Conservation (phyloP, 2,888 invertebrate genomes). For the Drosophila planitibia region DNA sequence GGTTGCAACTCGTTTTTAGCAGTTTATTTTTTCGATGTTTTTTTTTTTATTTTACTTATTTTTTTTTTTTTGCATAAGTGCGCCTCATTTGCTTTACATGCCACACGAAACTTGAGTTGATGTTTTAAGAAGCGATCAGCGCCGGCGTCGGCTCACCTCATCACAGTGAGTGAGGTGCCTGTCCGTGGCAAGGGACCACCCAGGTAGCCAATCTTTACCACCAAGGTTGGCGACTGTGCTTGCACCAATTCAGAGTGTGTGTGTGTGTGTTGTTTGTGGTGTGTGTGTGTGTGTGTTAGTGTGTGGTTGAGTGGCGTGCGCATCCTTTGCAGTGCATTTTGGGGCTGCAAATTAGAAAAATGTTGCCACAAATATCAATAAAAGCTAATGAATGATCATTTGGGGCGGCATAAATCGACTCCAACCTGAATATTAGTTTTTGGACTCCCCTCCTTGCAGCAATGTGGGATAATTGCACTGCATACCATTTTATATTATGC, state of each 20-base stretch:
- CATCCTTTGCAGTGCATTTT: constrained; percentile 39
- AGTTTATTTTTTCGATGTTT: constrained; percentile 22
- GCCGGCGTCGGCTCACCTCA: constrained; percentile 56
- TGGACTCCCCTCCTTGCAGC: constrained; percentile 16
- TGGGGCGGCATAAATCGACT: constrained; percentile 54
- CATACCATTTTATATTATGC: constrained; percentile 7
- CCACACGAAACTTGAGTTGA: constrained; percentile 63
- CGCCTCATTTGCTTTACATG: constrained; percentile 78
- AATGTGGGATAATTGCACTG: constrained; percentile 55
- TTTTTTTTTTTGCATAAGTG: constrained; percentile 72
- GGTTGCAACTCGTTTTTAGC: constrained; percentile 64
- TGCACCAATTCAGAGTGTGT: background rate
- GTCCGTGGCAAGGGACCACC: constrained; percentile 52
- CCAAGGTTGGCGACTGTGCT: constrained; percentile 58
- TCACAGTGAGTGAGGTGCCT: constrained; percentile 12
- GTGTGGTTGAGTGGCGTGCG: constrained; percentile 4
- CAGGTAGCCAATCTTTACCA: constrained; percentile 64
- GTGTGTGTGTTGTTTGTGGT: background rate
- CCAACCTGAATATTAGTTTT: constrained; percentile 17
- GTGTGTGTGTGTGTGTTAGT: background rate
- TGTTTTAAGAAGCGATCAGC: constrained; percentile 68
- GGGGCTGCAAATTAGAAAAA: constrained; percentile 76
- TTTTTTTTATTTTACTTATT: constrained; percentile 16
- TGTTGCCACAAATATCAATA: constrained; percentile 75
- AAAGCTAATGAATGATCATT: constrained; percentile 71